Conservation (phyloP, 2,113 vertebrate genomes). For the Numida meleagris region DNA sequence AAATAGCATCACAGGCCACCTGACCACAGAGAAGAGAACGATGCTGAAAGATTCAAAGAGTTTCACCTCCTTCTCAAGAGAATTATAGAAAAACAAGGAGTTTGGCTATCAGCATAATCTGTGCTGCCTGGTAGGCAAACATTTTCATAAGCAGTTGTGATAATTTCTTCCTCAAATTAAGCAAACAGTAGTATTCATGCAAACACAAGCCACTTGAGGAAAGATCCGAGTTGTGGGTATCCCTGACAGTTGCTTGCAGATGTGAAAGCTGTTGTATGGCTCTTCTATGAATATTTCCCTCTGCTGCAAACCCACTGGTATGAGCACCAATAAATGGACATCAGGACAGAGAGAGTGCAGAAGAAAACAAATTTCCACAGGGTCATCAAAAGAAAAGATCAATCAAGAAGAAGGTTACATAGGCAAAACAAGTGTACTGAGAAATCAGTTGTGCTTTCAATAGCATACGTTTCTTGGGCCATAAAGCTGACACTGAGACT, state of each 20-base stretch:
- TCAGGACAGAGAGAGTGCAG: background rate
- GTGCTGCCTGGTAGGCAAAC: background rate
- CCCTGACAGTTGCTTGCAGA: background rate
- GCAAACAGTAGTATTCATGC: background rate
- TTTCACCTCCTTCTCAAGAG: background rate
- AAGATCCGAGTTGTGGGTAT: background rate
- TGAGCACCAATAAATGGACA: background rate
- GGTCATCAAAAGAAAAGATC: background rate
- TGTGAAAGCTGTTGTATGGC: background rate
- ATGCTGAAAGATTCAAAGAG: background rate
- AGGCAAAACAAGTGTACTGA: background rate
- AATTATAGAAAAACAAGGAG: background rate
- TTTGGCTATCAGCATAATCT: background rate
- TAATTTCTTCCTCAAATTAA: background rate
- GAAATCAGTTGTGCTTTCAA: background rate
- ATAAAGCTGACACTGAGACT: slow-evolving; percentile 44
- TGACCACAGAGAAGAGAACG: background rate
- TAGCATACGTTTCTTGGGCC: background rate
- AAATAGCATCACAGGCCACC: background rate
- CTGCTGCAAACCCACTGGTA: background rate
- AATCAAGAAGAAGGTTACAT: background rate
- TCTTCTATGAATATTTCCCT: background rate
- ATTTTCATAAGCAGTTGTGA: background rate
- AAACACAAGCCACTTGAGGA: background rate
- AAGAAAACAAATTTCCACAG: background rate